phyloP scores from a whole-genome alignment of 2,113 vertebrate species.

The Grantiella picta region DNA sequence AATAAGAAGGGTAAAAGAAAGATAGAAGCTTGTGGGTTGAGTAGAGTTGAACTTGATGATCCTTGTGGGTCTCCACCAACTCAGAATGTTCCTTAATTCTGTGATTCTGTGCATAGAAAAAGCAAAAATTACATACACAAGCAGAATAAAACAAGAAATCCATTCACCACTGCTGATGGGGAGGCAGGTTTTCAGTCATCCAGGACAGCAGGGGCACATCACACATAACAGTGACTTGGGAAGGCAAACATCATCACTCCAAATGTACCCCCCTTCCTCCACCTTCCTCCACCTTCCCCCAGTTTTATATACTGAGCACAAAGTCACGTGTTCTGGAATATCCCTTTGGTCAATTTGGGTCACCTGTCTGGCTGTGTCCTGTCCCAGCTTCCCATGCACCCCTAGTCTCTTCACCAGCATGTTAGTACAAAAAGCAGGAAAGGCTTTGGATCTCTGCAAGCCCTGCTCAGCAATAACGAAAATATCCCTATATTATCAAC shows the following conservation, averaged over 20 bases:
- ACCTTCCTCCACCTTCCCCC: neutral
- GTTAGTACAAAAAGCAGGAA: neutral
- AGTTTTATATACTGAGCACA: neutral
- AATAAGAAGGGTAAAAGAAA: neutral
- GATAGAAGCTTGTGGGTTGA: neutral
- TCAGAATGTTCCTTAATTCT: neutral
- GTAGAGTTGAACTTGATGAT: neutral
- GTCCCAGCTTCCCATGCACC: neutral
- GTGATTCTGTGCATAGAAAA: neutral
- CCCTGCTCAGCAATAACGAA: neutral
- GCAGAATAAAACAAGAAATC: neutral
- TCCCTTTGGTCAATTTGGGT: no score
- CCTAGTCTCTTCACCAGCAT: accelerated
- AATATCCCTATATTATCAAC: neutral
- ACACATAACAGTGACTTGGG: no score
- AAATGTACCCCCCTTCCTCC: neutral
- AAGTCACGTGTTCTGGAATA: neutral
- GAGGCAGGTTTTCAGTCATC: neutral
- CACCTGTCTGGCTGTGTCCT: neutral
- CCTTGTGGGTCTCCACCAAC: neutral
- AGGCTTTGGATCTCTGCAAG: neutral
- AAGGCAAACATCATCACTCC: neutral
- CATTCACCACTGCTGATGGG: neutral
- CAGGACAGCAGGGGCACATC: no score
- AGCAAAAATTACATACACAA: neutral